These are phyloP conservation scores for Nymphalis urticae DNA, from an alignment of 2,888 invertebrate species.

Conservation along the genomic window DNA sequence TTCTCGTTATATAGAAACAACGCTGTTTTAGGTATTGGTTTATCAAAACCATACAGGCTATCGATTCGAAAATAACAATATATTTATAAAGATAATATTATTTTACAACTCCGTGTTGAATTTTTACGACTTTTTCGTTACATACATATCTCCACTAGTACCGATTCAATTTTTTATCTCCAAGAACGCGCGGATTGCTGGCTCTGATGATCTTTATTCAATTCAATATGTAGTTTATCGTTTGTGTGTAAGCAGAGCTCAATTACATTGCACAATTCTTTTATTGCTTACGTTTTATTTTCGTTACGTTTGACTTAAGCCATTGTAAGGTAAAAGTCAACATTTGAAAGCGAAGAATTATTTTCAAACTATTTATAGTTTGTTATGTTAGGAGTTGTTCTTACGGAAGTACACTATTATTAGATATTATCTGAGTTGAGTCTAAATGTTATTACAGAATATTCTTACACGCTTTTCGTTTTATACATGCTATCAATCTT, in stretches of 20 bases:
- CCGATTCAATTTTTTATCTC: conserved; percentile 29
- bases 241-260: conserved; percentile 18
- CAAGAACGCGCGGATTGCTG: conserved; percentile 3
- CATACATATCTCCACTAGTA: conserved; percentile 24
- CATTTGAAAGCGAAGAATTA: conserved; percentile 4
- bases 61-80: conserved; percentile 26
- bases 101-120: conserved; percentile 30
- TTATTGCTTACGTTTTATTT: conserved; percentile 8
- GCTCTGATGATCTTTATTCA: conserved; percentile 24
- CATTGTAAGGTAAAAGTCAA: conserved; percentile 6
- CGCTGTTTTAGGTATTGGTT: background rate
- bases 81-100: conserved; percentile 30
- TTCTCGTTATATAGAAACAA: too few relatives aligned
- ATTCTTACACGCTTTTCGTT: background rate
- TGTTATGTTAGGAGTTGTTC: background rate
- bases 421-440: background rate
- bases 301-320: background rate
- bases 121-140: conserved; percentile 34
- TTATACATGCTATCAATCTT: background rate
- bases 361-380: background rate
- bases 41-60: conserved; percentile 3
- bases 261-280: conserved; percentile 25
- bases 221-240: conserved; percentile 28
- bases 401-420: background rate
- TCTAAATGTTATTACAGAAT: background rate